Percentiles rank a stretch among this genome's conserved stretches.
phyloP scores from a whole-genome alignment of 2,888 invertebrate species.

The Papilio gigon region DNA sequence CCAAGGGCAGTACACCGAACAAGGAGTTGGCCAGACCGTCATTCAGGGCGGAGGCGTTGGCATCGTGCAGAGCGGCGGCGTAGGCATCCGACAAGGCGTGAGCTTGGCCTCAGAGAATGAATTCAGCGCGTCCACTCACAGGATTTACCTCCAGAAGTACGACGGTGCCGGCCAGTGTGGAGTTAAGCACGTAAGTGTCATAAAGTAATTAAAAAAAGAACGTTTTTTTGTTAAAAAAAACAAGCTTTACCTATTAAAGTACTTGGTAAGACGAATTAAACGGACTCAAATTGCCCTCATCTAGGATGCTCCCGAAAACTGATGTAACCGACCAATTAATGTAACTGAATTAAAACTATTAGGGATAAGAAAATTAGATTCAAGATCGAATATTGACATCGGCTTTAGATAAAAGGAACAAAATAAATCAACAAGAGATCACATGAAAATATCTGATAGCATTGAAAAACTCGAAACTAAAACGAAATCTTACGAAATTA shows the following conservation, averaged over 20 bases:
- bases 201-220: not conserved
- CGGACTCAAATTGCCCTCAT: no score
- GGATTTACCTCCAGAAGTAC: slow-evolving; percentile 64
- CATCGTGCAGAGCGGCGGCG: slow-evolving; percentile 47
- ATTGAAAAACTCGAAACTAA: not conserved
- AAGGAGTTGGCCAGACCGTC: slow-evolving; percentile 45
- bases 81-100: slow-evolving; percentile 50
- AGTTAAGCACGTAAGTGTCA: slow-evolving; percentile 66
- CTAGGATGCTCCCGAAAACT: no score
- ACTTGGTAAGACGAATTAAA: no score
- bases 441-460: no score
- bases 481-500: slow-evolving; percentile 9
- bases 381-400: no score
- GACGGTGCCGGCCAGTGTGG: slow-evolving; percentile 68
- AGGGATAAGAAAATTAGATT: no score
- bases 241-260: not conserved
- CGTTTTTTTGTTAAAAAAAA: no score
- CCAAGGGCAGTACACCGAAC: slow-evolving; percentile 45
- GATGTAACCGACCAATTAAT: no score
- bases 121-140: slow-evolving; percentile 58
- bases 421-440: no score
- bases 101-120: slow-evolving; percentile 61
- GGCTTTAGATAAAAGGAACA: no score
- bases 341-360: no score
- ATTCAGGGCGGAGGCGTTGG: slow-evolving; percentile 51